Conservation (phyloP, 1,140 invertebrate genomes). For the Lethrus apterus region DNA sequence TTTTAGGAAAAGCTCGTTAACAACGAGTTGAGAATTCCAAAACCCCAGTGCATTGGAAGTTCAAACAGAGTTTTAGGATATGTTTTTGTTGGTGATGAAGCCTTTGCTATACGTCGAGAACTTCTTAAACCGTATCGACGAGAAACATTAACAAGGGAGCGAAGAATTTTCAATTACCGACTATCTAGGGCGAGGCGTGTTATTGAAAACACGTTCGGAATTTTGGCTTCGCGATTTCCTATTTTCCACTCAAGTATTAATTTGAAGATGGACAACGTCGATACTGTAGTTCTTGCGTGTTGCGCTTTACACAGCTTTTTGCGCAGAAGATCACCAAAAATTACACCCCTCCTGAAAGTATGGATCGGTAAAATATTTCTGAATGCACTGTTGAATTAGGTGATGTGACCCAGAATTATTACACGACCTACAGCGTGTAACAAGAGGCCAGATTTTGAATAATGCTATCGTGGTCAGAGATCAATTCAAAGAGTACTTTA, state of each 20-base stretch:
- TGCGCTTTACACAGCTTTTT: conserved; percentile 5
- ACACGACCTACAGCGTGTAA: conserved; percentile 9
- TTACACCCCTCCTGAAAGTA: conserved; percentile 12
- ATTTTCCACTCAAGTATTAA: conserved; percentile 19
- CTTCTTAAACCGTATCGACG: conserved; percentile 38
- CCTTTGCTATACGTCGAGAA: conserved; percentile 29
- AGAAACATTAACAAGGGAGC: conserved; percentile 20
- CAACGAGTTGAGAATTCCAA: background rate
- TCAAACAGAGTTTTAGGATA: conserved; percentile 18
- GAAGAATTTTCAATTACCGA: conserved; percentile 33
- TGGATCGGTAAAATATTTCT: conserved; percentile 17
- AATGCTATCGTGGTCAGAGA: conserved; percentile 14
- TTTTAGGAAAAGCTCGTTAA: conserved; percentile 18
- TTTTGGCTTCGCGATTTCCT: conserved; percentile 34
- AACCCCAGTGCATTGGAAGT: conserved; percentile 2
- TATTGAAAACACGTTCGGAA: conserved; percentile 13
- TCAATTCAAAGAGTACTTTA: conserved; percentile 17
- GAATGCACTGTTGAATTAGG: conserved; percentile 14
- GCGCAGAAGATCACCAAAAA: background rate
- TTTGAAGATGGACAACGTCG: conserved; percentile 4
- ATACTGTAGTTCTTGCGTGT: background rate
- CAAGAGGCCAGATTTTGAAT: conserved; percentile 11
- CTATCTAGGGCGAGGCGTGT: conserved; percentile 30
- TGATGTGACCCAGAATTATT: conserved; percentile 11
- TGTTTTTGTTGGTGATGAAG: conserved; percentile 29